These are phyloP conservation scores for Synanthedon formicaeformis DNA, from an alignment of 2,888 invertebrate genomes.

Conservation along the genomic window DNA sequence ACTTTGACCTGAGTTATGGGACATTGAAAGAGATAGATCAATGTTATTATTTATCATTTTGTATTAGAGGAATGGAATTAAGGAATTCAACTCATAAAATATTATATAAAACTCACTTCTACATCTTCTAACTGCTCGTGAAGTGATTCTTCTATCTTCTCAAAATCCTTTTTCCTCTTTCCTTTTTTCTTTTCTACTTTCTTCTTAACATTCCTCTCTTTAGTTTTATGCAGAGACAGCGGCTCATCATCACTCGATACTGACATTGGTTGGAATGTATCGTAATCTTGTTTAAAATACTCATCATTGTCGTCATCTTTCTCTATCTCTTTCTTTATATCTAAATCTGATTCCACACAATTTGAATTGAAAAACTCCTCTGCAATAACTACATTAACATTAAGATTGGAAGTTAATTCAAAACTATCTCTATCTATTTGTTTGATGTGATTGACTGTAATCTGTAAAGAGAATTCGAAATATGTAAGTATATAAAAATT, in stretches of 20 bases:
- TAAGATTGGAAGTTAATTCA: slow-evolving; percentile 20
- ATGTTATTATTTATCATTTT: too few relatives aligned
- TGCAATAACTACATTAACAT: slow-evolving; percentile 6
- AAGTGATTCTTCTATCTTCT: slow-evolving; percentile 7
- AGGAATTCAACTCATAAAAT: too few relatives aligned
- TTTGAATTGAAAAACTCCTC: slow-evolving; percentile 3
- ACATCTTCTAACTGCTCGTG: slow-evolving; percentile 4
- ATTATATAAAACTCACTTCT: slow-evolving; percentile 1
- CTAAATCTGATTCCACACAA: slow-evolving; percentile 1
- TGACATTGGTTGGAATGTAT: slow-evolving; percentile 10
- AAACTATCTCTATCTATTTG: slow-evolving; percentile 23
- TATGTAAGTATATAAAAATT: too few relatives aligned
- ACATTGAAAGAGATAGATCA: too few relatives aligned
- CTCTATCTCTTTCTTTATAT: slow-evolving; percentile 6
- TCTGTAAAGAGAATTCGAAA: slow-evolving; percentile 11
- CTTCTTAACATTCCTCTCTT: slow-evolving; percentile 18
- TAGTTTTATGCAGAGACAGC: slow-evolving; percentile 33
- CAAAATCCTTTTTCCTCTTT: slow-evolving; percentile 12
- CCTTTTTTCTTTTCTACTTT: slow-evolving; percentile 18
- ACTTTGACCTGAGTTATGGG: too few relatives aligned
- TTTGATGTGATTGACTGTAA: slow-evolving; percentile 22
- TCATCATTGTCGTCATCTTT: slow-evolving; percentile 10
- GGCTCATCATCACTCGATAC: slow-evolving; percentile 39
- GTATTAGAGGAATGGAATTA: too few relatives aligned
- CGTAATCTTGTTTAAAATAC: slow-evolving; percentile 25